Evolutionary conservation across 2,888 invertebrate species (phyloP).

Genomic region (Orthosia incerta): DNA sequence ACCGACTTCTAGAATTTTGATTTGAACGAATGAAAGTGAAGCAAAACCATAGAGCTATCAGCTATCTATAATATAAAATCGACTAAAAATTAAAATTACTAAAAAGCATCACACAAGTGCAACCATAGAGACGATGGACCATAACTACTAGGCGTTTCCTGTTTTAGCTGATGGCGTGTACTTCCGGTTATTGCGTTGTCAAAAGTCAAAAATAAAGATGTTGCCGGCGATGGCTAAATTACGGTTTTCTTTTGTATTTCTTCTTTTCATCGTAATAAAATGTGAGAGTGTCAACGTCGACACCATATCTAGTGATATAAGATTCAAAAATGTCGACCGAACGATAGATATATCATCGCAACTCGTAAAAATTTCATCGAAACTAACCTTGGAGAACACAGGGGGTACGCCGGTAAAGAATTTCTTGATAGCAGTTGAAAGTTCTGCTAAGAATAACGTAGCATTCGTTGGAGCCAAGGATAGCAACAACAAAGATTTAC

Average conservation of each 20-base stretch:
- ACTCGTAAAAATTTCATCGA: slow-evolving; percentile 95
- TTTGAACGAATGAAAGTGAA: not conserved
- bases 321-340: slow-evolving; percentile 95
- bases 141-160: slow-evolving; percentile 62
- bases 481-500: slow-evolving; percentile 91
- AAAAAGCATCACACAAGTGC: too few relatives aligned
- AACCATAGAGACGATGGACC: slow-evolving; percentile 1
- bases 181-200: slow-evolving; percentile 85
- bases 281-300: slow-evolving; percentile 83
- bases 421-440: slow-evolving; percentile 94
- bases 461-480: slow-evolving; percentile 95
- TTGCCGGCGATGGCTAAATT: slow-evolving; percentile 86
- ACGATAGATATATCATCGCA: slow-evolving; percentile 97
- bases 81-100: slow-evolving; percentile 23
- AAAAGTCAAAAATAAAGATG: slow-evolving; percentile 78
- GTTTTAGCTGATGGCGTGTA: slow-evolving; percentile 83
- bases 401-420: slow-evolving; percentile 93
- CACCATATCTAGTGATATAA: slow-evolving; percentile 90
- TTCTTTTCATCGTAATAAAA: slow-evolving; percentile 76
- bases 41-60: not conserved
- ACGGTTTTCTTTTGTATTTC: slow-evolving; percentile 79
- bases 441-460: slow-evolving; percentile 91
- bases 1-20: not conserved
- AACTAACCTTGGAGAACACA: slow-evolving; percentile 96
- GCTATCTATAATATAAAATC: slow-evolving; percentile 2